These are phyloP conservation scores for Salvelinus namaycush DNA, from an alignment of 2,113 vertebrate genomes.

Conservation along the genomic window DNA sequence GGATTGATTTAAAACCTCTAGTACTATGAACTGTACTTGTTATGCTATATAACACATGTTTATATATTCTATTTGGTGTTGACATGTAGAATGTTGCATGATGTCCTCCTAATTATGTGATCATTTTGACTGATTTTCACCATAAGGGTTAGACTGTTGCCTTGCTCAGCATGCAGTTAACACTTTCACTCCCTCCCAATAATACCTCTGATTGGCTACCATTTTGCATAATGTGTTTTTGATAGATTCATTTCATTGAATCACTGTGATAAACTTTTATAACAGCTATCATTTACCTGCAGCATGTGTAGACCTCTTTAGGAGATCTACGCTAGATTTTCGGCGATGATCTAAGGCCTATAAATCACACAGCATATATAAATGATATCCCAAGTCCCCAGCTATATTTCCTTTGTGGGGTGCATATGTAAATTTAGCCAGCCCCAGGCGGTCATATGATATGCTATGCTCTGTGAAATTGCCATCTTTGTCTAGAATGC, in stretches of 20 bases:
- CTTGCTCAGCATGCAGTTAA: slow-evolving; percentile 10
- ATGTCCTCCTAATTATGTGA: neutral
- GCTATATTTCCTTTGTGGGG: slow-evolving; percentile 41
- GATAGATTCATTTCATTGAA: slow-evolving; percentile 66
- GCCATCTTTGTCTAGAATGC: slow-evolving; percentile 53
- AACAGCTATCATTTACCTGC: slow-evolving; percentile 67
- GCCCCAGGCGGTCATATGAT: slow-evolving; percentile 24
- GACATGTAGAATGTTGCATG: slow-evolving; percentile 4
- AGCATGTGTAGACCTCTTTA: slow-evolving; percentile 54
- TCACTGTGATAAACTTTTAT: slow-evolving; percentile 70
- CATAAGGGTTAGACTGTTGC: neutral
- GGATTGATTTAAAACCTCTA: no score
- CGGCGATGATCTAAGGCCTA: slow-evolving; percentile 53
- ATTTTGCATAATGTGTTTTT: slow-evolving; percentile 58
- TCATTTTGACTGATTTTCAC: neutral
- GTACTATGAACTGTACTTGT: no score
- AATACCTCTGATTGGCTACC: slow-evolving; percentile 40
- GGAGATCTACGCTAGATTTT: slow-evolving; percentile 55
- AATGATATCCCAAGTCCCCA: slow-evolving; percentile 60
- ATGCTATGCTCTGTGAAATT: slow-evolving; percentile 48
- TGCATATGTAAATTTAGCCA: slow-evolving; percentile 62
- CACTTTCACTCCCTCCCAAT: slow-evolving; percentile 13
- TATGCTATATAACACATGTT: no score
- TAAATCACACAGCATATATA: slow-evolving; percentile 62
- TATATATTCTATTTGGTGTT: neutral